Conservation (phyloP, 1,140 invertebrate species). For the Brachionus paranguensis region DNA sequence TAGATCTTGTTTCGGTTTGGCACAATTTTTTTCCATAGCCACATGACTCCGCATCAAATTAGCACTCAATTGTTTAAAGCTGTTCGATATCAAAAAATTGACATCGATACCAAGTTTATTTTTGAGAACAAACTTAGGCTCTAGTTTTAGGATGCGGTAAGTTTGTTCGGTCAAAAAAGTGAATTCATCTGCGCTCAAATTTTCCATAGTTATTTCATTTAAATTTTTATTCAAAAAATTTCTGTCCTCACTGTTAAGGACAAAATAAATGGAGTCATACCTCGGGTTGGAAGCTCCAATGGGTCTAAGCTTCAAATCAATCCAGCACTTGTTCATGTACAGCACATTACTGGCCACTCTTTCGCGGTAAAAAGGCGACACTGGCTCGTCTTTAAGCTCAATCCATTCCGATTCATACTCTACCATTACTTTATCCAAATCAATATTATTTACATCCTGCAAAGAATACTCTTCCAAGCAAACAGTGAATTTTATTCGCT, state of each 20-base stretch:
- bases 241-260: background rate
- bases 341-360: background rate
- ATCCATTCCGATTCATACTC: constrained; percentile 36
- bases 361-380: constrained; percentile 35
- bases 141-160: background rate
- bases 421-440: background rate
- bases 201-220: background rate
- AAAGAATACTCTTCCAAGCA: background rate
- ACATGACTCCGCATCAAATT: background rate
- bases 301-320: constrained; percentile 1
- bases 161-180: background rate
- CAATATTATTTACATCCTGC: background rate
- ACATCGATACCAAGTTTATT: background rate
- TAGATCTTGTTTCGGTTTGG: background rate
- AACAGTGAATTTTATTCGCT: background rate
- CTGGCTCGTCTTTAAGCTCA: constrained; percentile 33
- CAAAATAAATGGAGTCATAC: background rate
- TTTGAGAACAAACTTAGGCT: constrained; percentile 10
- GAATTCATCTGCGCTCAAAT: background rate
- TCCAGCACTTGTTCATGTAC: constrained; percentile 33
- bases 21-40: background rate
- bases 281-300: background rate
- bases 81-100: background rate
- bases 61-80: background rate
- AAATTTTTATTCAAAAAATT: constrained; percentile 18